These are phyloP conservation scores for Hippocampus abdominalis DNA, from an alignment of 2,113 vertebrate genomes.

Conservation along the genomic window DNA sequence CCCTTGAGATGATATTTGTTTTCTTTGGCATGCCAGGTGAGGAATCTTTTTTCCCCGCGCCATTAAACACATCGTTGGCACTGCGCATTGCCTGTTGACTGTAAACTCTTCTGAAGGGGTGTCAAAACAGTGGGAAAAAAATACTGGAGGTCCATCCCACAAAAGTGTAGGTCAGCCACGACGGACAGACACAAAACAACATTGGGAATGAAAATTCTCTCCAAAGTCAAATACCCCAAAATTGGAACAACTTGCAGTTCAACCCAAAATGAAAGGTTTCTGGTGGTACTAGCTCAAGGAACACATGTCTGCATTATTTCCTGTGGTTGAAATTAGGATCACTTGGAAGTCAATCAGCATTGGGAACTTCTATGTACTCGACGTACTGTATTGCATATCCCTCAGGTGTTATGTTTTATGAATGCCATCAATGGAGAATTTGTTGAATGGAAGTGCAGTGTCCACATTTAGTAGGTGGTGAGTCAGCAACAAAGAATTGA, in stretches of 20 bases:
- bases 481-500: background rate
- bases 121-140: background rate
- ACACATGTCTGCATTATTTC: background rate
- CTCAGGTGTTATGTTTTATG: conserved; percentile 4
- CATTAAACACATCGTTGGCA: background rate
- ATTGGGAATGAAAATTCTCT: background rate
- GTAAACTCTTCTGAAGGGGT: background rate
- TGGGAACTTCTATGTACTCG: background rate
- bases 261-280: background rate
- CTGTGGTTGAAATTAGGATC: background rate
- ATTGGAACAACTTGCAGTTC: background rate
- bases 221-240: background rate
- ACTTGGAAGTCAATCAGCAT: background rate
- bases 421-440: conserved; percentile 5
- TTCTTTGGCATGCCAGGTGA: background rate
- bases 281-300: background rate
- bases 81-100: conserved; percentile 1
- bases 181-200: background rate
- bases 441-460: conserved; percentile 9
- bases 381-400: background rate
- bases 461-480: conserved; percentile 10
- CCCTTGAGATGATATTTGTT: background rate
- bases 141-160: background rate
- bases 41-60: background rate
- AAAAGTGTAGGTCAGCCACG: background rate